Evolutionary conservation across 2,888 invertebrate genomes (phyloP), one percentile per base, ranked within the genome.

Genomic region (Agriopis aurantiaria): DNA sequence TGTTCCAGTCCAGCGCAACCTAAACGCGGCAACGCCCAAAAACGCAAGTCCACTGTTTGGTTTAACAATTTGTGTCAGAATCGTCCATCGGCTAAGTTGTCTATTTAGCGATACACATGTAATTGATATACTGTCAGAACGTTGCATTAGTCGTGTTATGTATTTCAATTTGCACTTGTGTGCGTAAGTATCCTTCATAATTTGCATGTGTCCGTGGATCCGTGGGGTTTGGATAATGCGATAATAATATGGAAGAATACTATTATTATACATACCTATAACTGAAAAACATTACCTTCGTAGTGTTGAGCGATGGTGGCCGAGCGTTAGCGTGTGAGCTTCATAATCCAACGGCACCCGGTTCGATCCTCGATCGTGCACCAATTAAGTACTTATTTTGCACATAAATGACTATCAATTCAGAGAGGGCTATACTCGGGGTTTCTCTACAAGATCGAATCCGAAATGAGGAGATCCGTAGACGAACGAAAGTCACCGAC

Each of bases 81-180:
- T 86, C 85, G 83, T 86, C 84, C 86, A 85, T 41, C 61, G 52
- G 81, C 84, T 87, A 88, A 90, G 85, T 83, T 82, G 85, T 91
- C 90, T 92, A 83, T 90, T 92, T 91, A 92, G 91, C 91, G 89
- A 88, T 87, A 88, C 82, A 86, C 83, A 84, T 89, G 88, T 92
- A 91, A 92, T 90, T 90, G 91, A 87, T 84, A 80, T 85, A 86
- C 65, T 86, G 86, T 82, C 86, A 63, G 70, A 66, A 64, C 53
- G 49, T 83, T 83, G 81, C 80, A 78, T 79, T 78, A 78, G 79
- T 69, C 58, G 66, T 74, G 72, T 74, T 75, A 73, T 76, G 65
- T 72, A 65, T 70, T 73, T 69, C 75, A 75, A 76, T 78, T 78
- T 64, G 59, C 78, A 76, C 72, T 61, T 64, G 65, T 65, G 57